These are phyloP conservation scores for Mirza zaza DNA, from an alignment of 2,113 vertebrate genomes.

Conservation along the genomic window DNA sequence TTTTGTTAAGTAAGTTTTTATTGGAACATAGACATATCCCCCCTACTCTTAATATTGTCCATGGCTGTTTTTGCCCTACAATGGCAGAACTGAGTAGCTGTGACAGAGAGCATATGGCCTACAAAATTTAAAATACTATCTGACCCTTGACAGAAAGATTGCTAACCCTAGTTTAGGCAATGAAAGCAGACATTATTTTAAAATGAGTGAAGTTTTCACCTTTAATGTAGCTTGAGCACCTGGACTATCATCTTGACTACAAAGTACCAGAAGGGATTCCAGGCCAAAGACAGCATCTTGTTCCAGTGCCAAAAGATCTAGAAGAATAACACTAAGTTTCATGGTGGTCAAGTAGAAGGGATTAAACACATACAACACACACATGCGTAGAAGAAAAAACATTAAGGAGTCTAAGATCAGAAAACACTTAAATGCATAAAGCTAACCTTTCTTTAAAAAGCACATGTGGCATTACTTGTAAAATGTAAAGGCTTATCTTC, in stretches of 20 bases:
- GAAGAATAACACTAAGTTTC: constrained; percentile 32
- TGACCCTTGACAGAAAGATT: background rate
- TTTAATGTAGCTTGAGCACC: constrained; percentile 93
- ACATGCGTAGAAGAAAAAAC: background rate
- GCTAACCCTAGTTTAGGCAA: background rate
- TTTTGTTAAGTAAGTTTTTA: background rate
- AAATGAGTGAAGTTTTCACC: constrained; percentile 81
- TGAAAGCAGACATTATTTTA: background rate
- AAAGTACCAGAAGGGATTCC: constrained; percentile 95
- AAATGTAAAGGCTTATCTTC: constrained; percentile 23
- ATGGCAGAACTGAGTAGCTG: background rate
- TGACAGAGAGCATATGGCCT: background rate
- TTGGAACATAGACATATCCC: background rate
- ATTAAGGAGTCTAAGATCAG: background rate
- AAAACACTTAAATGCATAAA: background rate
- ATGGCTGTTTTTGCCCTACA: background rate
- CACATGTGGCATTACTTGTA: background rate
- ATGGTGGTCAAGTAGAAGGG: background rate
- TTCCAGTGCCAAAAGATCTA: constrained; percentile 93
- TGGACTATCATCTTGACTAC: constrained; percentile 92
- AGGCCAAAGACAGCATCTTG: constrained; percentile 95
- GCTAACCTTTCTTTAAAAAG: constrained; percentile 25
- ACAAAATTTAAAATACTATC: background rate
- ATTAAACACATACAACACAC: background rate
- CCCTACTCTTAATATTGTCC: background rate